Percentiles rank a stretch among this genome's conserved stretches.
Conservation (phyloP, 2,113 vertebrate species). For the Aegithalos caudatus region DNA sequence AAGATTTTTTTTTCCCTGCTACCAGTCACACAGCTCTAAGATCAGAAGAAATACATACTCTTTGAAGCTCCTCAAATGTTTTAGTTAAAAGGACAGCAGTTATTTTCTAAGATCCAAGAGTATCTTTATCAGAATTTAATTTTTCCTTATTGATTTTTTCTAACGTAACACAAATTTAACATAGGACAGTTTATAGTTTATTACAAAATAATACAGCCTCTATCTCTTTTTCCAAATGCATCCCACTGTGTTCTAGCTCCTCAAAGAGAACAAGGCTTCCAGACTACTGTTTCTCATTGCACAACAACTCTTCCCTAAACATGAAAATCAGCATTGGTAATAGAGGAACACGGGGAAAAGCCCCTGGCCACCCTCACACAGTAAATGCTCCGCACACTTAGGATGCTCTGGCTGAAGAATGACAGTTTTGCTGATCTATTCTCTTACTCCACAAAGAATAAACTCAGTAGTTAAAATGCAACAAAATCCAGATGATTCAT, state of each 20-base stretch:
- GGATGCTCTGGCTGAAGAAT: not conserved
- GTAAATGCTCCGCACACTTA: not conserved
- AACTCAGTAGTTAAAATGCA: not conserved
- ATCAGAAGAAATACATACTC: conserved; percentile 82
- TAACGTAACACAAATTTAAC: conserved; percentile 74
- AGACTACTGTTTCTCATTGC: not conserved
- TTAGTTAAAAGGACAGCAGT: conserved; percentile 84
- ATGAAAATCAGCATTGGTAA: not conserved
- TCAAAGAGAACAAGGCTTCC: not conserved
- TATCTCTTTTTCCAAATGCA: conserved; percentile 61
- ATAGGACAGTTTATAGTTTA: conserved; percentile 75
- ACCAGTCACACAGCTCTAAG: conserved; percentile 80
- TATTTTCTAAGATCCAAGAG: conserved; percentile 81
- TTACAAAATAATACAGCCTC: conserved; percentile 70
- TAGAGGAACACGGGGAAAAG: not conserved
- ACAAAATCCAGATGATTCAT: not conserved
- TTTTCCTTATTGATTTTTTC: conserved; percentile 79
- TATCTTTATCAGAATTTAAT: conserved; percentile 82
- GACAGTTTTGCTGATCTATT: not conserved
- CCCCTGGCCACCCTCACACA: not conserved
- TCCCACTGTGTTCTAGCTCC: conserved; percentile 28
- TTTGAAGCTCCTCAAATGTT: conserved; percentile 86
- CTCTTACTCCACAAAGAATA: not conserved
- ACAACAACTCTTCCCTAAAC: not conserved
- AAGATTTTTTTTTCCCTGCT: conserved; percentile 75